Evolutionary conservation across 2,888 invertebrate genomes (phyloP).

Genomic region (Lydus trimaculatus): DNA sequence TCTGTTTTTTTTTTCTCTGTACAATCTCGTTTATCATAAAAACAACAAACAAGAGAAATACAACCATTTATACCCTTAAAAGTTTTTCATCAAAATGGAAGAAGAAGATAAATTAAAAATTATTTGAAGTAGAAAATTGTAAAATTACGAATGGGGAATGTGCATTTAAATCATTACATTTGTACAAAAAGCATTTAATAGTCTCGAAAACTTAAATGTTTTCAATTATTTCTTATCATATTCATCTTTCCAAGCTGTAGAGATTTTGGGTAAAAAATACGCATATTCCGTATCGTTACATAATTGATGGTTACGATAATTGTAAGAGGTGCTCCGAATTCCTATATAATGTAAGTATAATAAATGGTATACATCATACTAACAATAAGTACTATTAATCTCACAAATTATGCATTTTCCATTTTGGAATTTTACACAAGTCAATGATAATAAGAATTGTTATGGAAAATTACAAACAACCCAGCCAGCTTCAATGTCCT

Average conservation of each 20-base stretch:
- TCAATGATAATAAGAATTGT: too few species aligned
- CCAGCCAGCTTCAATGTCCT: too few species aligned
- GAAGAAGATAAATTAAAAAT: conserved; percentile 43
- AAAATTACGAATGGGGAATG: conserved; percentile 32
- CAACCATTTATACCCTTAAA: conserved; percentile 28
- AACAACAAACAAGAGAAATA: conserved; percentile 28
- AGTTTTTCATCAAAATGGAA: conserved; percentile 36
- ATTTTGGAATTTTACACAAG: too few species aligned
- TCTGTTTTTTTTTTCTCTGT: conserved; percentile 29
- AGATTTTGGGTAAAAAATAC: neutral
- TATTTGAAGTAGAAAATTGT: conserved; percentile 39
- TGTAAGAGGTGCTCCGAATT: neutral
- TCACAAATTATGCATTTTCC: too few species aligned
- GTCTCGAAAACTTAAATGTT: neutral
- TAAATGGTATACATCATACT: too few species aligned
- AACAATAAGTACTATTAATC: too few species aligned
- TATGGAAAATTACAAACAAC: too few species aligned
- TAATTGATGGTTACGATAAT: neutral
- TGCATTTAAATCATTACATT: neutral
- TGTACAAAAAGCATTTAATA: neutral
- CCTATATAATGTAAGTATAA: neutral
- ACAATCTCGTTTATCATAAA: conserved; percentile 51
- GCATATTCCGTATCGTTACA: neutral
- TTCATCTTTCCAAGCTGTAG: too few species aligned
- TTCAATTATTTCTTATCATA: too few species aligned